Percentiles rank a stretch among this genome's conserved stretches.
These are phyloP conservation scores for Xylocopa sonorina DNA, from an alignment of 1,140 invertebrate genomes.

Conservation along the genomic window DNA sequence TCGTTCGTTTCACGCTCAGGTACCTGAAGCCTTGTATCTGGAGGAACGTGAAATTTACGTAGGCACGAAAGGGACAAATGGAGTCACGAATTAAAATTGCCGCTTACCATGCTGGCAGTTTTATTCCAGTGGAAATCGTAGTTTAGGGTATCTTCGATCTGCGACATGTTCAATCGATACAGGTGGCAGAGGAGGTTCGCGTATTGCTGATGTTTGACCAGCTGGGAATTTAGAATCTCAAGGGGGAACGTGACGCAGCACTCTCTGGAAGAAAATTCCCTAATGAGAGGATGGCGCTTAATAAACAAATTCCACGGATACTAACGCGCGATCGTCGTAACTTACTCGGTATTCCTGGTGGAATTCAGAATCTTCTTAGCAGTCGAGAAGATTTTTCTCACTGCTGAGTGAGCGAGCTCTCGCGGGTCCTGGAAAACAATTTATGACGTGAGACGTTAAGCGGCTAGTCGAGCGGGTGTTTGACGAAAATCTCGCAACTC, in stretches of 20 bases:
- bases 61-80: neutral
- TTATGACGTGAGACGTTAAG: neutral
- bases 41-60: neutral
- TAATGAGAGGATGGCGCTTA: neutral
- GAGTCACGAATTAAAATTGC: neutral
- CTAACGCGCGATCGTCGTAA: neutral
- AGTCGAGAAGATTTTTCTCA: conserved; percentile 63
- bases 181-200: conserved; percentile 71
- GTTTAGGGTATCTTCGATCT: conserved; percentile 66
- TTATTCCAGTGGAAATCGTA: conserved; percentile 76
- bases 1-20: conserved; percentile 64
- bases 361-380: conserved; percentile 59
- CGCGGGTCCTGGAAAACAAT: conserved; percentile 58
- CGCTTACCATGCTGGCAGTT: conserved; percentile 71
- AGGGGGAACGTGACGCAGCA: conserved; percentile 74
- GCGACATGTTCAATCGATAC: conserved; percentile 61
- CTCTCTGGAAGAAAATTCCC: conserved; percentile 56
- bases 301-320: neutral
- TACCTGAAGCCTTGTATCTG: conserved; percentile 71
- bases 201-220: conserved; percentile 69
- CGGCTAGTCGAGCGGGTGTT: too few species aligned
- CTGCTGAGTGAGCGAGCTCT: conserved; percentile 60
- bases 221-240: conserved; percentile 75
- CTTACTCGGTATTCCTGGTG: conserved; percentile 54
- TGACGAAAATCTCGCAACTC: neutral